Base-by-base conservation (phyloP, 2,888 invertebrate genomes). In the Agriotes lineatus region DNA sequence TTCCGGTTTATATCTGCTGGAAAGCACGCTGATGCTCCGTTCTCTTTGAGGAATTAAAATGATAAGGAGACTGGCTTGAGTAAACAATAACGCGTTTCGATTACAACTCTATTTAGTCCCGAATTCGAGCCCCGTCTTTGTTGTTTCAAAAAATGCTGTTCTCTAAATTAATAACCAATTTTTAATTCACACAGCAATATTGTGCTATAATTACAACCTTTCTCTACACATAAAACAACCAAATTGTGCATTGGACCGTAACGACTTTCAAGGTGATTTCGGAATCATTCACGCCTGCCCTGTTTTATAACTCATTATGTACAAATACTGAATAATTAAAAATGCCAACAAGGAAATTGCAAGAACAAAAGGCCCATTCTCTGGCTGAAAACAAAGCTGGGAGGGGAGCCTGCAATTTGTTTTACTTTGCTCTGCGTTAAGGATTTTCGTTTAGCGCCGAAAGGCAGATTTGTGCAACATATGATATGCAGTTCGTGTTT, bases 301-400 rank as follows among this genome's bases (percentile, higher is more conserved):
- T 35, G 7, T 7, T 33, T 60, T 33, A 48, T 48, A 22, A 48
- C 48, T 48, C 25, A 60, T 14, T 48, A 33, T 19, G 48, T 48
- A 48, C 18, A 60, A 60, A 48, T 60, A 48, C 48, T 48, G 60
- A 60, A 60, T 60, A 60, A 60, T 60, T 60, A 60, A 60, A 60
- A 60, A 20, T 48, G 45, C 48, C 60, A 60, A 48, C 60, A 60
- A 48, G 45, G 37, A 60, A 60, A 60, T 60, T 60, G 48, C 35
- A 48, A 35, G 60, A 48, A 60, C 60, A 60, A 60, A 48, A 48
- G 45, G 20, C 35, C 45, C 20, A 35, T 60, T 60, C 48, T 35
- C 19, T 30, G 12, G 33, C 12, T 45, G n/a, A 12, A 59, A 59
- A 59, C 42, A 42, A 45, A 45, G 20, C 25, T n/a, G 25, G 19